Evolutionary conservation across 2,797 vertebrate genomes (phyloP).

Genomic region (Megalops cyprinoides): DNA sequence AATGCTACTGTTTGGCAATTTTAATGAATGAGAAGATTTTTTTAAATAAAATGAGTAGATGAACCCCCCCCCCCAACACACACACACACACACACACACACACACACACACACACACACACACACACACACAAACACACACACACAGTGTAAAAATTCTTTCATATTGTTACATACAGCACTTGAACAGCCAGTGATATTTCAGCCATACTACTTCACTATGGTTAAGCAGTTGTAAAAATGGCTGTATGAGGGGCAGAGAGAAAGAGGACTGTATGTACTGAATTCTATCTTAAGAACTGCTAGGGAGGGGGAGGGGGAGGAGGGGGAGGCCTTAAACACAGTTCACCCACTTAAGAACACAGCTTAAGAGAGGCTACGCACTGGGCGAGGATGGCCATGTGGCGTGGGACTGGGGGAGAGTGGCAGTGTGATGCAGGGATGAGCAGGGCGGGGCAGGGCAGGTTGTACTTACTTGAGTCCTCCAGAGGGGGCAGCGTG

Average conservation of each 20-base stretch:
- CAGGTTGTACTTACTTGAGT: slow-evolving; percentile 99
- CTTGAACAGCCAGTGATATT: not conserved
- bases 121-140: not conserved
- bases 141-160: not conserved
- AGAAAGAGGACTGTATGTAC: slow-evolving; percentile 16
- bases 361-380: not conserved
- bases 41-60: not conserved
- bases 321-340: not conserved
- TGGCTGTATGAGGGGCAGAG: not conserved
- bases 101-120: too few relatives aligned
- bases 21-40: not conserved
- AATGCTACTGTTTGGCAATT: not conserved
- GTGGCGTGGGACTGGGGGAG: slow-evolving; percentile 27
- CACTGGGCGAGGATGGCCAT: not conserved
- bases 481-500: slow-evolving; percentile 98
- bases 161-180: not conserved
- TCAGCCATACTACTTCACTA: not conserved
- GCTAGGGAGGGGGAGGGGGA: not conserved
- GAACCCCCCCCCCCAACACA: not conserved
- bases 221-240: not conserved
- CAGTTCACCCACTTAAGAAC: slow-evolving; percentile 7
- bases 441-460: slow-evolving; percentile 68
- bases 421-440: slow-evolving; percentile 27
- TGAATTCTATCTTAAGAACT: slow-evolving; percentile 4
- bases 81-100: not conserved